Evolutionary conservation across 2,797 vertebrate genomes (phyloP).

Genomic region (Anableps anableps): DNA sequence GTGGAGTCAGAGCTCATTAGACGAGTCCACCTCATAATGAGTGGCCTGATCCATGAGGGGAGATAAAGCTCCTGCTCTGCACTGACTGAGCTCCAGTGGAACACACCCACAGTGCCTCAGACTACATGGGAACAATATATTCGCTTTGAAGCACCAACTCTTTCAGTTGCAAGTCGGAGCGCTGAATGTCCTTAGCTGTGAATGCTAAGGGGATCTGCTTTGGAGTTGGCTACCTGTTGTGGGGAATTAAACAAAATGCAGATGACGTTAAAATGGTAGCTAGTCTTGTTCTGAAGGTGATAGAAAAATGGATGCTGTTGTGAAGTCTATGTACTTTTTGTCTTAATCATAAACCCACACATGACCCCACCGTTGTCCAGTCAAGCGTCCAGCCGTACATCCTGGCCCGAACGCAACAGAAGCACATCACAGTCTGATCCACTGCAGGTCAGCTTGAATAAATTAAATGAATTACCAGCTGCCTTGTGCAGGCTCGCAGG

Average conservation of each 20-base stretch:
- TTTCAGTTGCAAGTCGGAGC: constrained; percentile 52
- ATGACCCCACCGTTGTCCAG: constrained; percentile 60
- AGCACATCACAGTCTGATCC: constrained; percentile 40
- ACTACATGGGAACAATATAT: constrained; percentile 68
- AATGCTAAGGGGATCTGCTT: constrained; percentile 71
- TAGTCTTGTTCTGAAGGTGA: constrained; percentile 24
- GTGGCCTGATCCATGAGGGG: constrained; percentile 61
- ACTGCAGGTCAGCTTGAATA: constrained; percentile 57
- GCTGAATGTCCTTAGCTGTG: constrained; percentile 72
- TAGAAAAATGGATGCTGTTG: not conserved
- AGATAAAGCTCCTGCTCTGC: constrained; percentile 58
- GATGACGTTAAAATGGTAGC: constrained; percentile 11
- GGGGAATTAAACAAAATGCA: constrained; percentile 75
- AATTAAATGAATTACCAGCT: constrained; percentile 82
- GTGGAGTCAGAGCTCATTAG: constrained; percentile 68
- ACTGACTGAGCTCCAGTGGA: constrained; percentile 65
- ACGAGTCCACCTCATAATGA: constrained; percentile 66
- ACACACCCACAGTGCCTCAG: constrained; percentile 60
- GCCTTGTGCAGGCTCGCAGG: constrained; percentile 58
- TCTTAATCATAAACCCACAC: constrained; percentile 48
- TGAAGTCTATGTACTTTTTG: not conserved
- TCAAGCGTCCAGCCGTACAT: constrained; percentile 50
- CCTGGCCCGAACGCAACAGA: constrained; percentile 41
- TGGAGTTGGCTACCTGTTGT: constrained; percentile 73
- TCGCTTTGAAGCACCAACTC: constrained; percentile 76